Evolutionary conservation across 2,797 vertebrate genomes (phyloP).

Genomic region (Pyrrhura leucotis): DNA sequence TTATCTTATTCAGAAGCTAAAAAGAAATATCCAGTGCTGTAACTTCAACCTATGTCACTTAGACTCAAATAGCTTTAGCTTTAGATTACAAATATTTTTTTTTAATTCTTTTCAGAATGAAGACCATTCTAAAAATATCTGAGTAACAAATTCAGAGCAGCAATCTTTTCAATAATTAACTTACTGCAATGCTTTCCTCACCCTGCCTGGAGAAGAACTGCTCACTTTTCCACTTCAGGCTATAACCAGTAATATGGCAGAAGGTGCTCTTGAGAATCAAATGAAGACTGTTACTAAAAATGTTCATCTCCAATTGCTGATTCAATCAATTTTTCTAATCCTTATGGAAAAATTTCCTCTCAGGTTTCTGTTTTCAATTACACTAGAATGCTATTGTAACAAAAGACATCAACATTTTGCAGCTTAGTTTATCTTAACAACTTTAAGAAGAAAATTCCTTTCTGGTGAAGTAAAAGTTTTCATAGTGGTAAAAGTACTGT

Average conservation of each 20-base stretch:
- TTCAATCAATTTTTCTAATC: background rate
- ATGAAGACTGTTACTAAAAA: background rate
- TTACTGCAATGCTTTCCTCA: background rate
- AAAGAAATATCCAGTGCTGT: background rate
- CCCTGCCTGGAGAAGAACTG: background rate
- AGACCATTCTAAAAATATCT: background rate
- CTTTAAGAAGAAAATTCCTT: background rate
- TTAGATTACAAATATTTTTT: background rate
- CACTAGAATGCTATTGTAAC: background rate
- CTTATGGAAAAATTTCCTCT: background rate
- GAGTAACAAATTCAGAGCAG: background rate
- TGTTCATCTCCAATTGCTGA: background rate
- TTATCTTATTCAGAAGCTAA: background rate
- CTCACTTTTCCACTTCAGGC: background rate
- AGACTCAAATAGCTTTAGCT: background rate
- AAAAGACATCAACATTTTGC: background rate
- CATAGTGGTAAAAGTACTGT: background rate
- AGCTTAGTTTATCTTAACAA: background rate
- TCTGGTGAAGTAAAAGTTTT: background rate
- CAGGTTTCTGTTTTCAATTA: background rate
- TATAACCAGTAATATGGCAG: background rate
- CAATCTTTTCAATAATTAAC: background rate
- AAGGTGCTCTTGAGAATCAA: background rate
- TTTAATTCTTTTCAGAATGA: background rate
- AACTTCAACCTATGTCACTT: background rate